These are phyloP conservation scores for Falco peregrinus DNA, from an alignment of 2,797 vertebrate genomes.

Conservation along the genomic window DNA sequence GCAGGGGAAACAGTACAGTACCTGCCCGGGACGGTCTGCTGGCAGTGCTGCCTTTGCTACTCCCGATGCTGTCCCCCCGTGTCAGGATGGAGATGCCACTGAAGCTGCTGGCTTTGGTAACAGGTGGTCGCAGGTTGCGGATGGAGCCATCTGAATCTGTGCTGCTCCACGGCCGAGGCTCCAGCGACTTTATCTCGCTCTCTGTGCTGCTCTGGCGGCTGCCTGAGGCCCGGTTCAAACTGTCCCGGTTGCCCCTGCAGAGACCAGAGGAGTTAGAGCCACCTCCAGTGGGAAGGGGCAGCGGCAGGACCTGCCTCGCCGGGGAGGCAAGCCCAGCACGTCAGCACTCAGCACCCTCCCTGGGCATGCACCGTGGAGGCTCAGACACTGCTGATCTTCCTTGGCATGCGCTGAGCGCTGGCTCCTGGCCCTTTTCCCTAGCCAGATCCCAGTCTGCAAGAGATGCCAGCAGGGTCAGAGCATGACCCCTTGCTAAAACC, in stretches of 20 bases:
- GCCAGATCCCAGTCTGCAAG: not conserved
- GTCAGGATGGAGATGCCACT: conserved; percentile 98
- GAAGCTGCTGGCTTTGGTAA: conserved; percentile 99
- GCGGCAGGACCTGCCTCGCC: not conserved
- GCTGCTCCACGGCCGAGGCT: conserved; percentile 98
- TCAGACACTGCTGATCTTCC: not conserved
- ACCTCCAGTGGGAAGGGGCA: too few species aligned
- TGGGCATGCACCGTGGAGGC: not conserved
- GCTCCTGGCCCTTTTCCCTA: not conserved
- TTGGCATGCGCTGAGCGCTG: not conserved
- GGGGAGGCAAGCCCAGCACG: rapidly evolving
- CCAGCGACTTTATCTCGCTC: conserved; percentile 94
- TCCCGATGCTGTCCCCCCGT: conserved; percentile 93
- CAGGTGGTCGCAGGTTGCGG: conserved; percentile 90
- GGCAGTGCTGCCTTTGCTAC: conserved; percentile 85
- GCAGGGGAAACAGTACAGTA: not conserved
- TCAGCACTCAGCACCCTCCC: not conserved
- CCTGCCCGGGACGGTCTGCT: conserved; percentile 73
- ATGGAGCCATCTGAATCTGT: conserved; percentile 95
- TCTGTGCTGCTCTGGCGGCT: conserved; percentile 99
- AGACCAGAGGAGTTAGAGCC: not conserved
- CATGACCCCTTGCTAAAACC: not conserved
- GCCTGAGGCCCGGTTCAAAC: conserved; percentile 89
- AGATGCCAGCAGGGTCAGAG: not conserved
- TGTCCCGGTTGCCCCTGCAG: conserved; percentile 89